phyloP scores from a whole-genome alignment of 2,888 invertebrate genomes.

The Prenolepis imparis region DNA sequence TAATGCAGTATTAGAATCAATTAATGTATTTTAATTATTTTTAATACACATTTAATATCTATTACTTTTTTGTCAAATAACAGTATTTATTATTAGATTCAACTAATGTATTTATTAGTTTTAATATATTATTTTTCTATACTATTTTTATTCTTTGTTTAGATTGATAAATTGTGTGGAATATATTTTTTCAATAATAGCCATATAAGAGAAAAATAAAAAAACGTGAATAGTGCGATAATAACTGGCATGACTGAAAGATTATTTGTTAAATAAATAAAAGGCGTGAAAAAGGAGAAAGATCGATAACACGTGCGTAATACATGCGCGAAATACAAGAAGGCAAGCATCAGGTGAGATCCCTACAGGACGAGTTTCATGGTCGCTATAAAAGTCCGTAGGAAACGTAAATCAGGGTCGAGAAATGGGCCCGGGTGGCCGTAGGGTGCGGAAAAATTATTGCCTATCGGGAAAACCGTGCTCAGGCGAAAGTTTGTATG shows the following conservation, averaged over 20 bases:
- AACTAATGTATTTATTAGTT: slow-evolving; percentile 28
- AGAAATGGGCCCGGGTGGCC: slow-evolving; percentile 6
- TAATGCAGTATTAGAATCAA: neutral
- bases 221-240: neutral
- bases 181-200: neutral
- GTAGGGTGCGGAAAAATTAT: slow-evolving; percentile 35
- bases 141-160: no score
- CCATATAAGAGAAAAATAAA: slow-evolving; percentile 18
- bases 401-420: slow-evolving; percentile 50
- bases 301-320: slow-evolving; percentile 33
- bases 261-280: slow-evolving; percentile 50
- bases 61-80: neutral
- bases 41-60: neutral
- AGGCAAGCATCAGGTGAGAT: slow-evolving; percentile 46
- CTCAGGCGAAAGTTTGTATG: slow-evolving; percentile 36
- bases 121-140: neutral
- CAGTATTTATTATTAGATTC: slow-evolving; percentile 18
- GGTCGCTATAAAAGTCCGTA: slow-evolving; percentile 50
- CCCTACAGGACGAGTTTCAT: slow-evolving; percentile 36
- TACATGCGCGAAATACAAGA: slow-evolving; percentile 37
- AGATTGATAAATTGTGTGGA: neutral
- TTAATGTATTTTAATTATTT: neutral
- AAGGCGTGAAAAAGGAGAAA: slow-evolving; percentile 11
- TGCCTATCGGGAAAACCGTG: slow-evolving; percentile 20
- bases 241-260: neutral